Base-by-base conservation (phyloP, 2,888 invertebrate species). In the Meloe dianella region DNA sequence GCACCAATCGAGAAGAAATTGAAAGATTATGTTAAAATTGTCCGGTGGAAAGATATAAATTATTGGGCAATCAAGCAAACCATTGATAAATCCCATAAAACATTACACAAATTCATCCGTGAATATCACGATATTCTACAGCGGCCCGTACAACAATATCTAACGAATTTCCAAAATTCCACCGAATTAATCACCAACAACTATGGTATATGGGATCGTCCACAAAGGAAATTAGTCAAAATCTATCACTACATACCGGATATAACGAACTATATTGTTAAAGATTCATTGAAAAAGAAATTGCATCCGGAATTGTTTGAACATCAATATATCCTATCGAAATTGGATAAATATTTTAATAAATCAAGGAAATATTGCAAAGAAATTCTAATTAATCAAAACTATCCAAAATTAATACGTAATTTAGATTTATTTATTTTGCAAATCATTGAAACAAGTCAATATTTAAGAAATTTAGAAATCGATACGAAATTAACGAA, bases 21-120 rank as follows among this genome's bases (percentile, higher is more conserved):
- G 12, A 92, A 92, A 73, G 97, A 97, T 74, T 96, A 95, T 80
- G 93, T 98, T 0, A 97, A 97, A 83, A 97, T 99, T 63, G 94
- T 94, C 61, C 89, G 95, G 47, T 99, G 98, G 94, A 91, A 95
- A 77, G 98, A 99, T 79, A 89, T 95, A 14, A 98, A 93, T 78
- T 96, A 97, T 81, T 97, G 95, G 90, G 92, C 96, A 35, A 91
- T 98, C 63, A 95, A 94, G 75, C 92, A 93, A 73, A 92, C 95
- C 0, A 91, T 96, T 0, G 91, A 93, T 51, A 95, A 94, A 78
- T 92, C 95, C 0, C 97, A 97, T 80, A 90, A 92, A 70, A 93
- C 91, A 22, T 85, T 98, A 10, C 93, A 94, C 80, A 96, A 96
- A 81, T 91, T 92, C 79, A 90, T 95, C 32, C 93, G 92, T 77